Base-by-base conservation (phyloP, 2,888 invertebrate genomes). In the Eupithecia abbreviata region DNA sequence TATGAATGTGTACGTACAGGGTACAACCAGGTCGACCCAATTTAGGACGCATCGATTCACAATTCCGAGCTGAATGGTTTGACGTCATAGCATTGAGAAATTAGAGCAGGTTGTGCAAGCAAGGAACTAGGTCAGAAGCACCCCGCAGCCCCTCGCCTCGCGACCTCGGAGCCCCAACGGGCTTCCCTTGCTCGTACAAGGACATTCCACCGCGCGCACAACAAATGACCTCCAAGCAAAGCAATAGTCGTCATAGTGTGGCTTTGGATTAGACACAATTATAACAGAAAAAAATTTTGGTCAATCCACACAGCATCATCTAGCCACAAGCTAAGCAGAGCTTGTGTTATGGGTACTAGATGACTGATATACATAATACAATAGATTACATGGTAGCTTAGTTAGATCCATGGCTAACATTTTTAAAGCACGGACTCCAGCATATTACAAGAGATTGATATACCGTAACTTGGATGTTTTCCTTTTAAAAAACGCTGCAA, bases 11-110 rank as follows among this genome's bases (percentile, higher is more conserved):
- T 15, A 10, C 51, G 91, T 91, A 89, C 87, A 84, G 88, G 90
- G 71, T 86, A 89, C 93, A 94, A 94, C 94, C 91, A 94, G 88
- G 84, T 86, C 90, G 93, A 90, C 94, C 93, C 88, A 92, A 90
- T 91, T 93, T 86, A 81, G 86, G 86, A 85, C 87, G 89, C 93
- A 93, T 94, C 92, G 94, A 93, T 94, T 94, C 91, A 93, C 84
- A 86, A 89, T 81, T 85, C 85, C 88, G 90, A 91, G 91, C 90
- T 93, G 93, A 93, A 94, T 93, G 93, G 91, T 81, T 87, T 95
- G 95, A 95, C 95, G 94, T 95, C 94, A 95, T 89, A 84, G 86
- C 94, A 95, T 89, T 84, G 86, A 74, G 90, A 87, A 93, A 92
- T 89, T 93, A 89, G 92, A 87, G 84, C 92, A 92, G 91, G 90